A percentile compares a stretch with the other conserved stretches of the same genome.
These are phyloP conservation scores for Rhipidura dahli DNA, from an alignment of 2,113 vertebrate genomes.

Conservation along the genomic window DNA sequence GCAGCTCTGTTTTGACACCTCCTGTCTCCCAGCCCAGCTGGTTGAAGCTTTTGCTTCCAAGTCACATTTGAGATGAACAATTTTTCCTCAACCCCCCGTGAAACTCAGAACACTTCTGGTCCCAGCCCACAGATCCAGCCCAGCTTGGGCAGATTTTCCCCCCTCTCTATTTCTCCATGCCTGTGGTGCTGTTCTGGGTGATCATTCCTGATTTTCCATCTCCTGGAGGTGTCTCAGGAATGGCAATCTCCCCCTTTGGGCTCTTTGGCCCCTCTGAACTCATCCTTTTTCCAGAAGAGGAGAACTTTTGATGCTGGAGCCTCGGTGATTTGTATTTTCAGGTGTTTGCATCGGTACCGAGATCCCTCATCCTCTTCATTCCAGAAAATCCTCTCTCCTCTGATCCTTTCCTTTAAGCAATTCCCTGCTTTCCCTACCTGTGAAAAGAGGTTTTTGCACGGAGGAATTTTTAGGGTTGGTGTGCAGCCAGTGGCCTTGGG, in stretches of 20 bases:
- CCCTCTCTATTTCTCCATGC: neutral
- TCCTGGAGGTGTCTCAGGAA: neutral
- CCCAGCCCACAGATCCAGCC: neutral
- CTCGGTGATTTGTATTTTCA: neutral
- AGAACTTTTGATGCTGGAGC: neutral
- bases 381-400: neutral
- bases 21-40: neutral
- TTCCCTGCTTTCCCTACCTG: neutral
- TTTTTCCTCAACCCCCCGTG: neutral
- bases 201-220: neutral
- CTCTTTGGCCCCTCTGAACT: neutral
- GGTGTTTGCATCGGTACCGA: neutral
- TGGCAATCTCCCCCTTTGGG: neutral
- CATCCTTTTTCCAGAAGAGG: neutral
- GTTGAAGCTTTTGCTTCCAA: neutral
- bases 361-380: neutral
- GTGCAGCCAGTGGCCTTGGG: neutral
- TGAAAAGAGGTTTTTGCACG: neutral
- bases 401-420: neutral
- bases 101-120: neutral
- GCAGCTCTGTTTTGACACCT: neutral
- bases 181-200: neutral
- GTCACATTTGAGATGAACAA: neutral
- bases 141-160: neutral
- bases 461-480: neutral